Evolutionary conservation across 2,113 vertebrate species (phyloP).

Genomic region (Coptodon rendalli): DNA sequence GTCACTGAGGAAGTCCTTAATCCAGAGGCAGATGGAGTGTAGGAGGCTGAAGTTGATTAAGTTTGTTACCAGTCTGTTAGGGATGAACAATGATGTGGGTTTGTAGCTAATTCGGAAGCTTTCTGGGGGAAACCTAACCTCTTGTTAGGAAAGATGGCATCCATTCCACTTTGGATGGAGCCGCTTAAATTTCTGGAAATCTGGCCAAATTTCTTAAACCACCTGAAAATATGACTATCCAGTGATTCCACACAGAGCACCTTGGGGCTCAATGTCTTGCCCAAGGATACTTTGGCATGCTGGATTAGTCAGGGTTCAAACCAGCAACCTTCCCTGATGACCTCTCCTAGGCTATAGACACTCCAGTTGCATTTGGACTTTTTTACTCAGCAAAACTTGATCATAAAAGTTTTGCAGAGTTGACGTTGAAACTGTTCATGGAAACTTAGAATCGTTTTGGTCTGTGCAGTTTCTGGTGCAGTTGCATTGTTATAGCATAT

Average conservation of each 20-base stretch:
- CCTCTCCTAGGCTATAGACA: fast-evolving
- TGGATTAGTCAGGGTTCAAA: background rate
- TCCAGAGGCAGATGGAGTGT: background rate
- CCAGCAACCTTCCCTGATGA: background rate
- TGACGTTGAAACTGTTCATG: background rate
- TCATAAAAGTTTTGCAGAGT: background rate
- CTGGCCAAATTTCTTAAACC: background rate
- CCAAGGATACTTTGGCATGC: background rate
- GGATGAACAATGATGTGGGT: background rate
- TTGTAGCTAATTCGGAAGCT: background rate
- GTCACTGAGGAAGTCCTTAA: background rate
- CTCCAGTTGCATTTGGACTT: background rate
- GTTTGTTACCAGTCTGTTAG: background rate
- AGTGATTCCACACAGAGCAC: background rate
- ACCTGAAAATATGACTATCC: background rate
- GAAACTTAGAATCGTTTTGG: background rate
- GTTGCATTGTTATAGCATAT: fast-evolving
- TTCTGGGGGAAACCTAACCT: fast-evolving
- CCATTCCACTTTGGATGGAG: background rate
- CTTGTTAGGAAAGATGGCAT: background rate
- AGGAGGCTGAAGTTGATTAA: background rate
- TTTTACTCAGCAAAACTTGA: background rate
- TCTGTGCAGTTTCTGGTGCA: background rate
- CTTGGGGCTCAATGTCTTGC: background rate
- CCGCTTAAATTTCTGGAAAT: background rate